Base-by-base conservation (phyloP, 2,797 vertebrate species). In the Falco biarmicus region DNA sequence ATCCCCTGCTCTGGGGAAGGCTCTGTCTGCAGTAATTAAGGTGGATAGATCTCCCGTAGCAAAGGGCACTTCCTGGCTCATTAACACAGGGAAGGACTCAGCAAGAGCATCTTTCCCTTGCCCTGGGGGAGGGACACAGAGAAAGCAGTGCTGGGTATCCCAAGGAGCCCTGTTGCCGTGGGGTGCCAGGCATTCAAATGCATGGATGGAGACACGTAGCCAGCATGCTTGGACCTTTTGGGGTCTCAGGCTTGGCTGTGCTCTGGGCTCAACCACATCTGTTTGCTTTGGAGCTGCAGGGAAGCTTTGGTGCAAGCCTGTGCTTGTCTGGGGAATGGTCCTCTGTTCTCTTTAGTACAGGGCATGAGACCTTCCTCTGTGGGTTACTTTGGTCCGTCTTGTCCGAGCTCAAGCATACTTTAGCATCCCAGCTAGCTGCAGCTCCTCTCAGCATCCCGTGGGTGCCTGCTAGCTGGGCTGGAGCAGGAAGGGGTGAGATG, bases 81-180 rank as follows among this genome's bases (percentile, higher is more conserved):
- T 87, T 90, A 63, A 45, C 79, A 10, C 11, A 25, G 41, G 25
- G 4, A 34, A 71, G 56, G 57, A 73, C 51, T 19, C 50, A 2
- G 69, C 68, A 34, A 78, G 54, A 76, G 19, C 16, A 63, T 32
- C 45, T 32, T 34, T 63, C 34, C 53, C 39, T 70, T 47, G 37
- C 12, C 16, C 34, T 9, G n/a, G 10, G 24, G 47, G 28, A 45
- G 15, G n/a, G n/a, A n/a, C 0, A 4, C 10, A 28, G 31, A 13
- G 24, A 14, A 84, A 80, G 3, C 20, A 4, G n/a, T 2, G 11
- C 70, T 81, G 53, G 37, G 7, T 13, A 11, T 26, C 5, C 45
- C 45, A 1, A 39, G n/a, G n/a, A 32, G 5, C 41, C 32, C 39
- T 66, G 53, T 50, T 65, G 87, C 56, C 39, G 8, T 9, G 80